Evolutionary conservation across 2,113 vertebrate genomes (phyloP).

Genomic region (Ia io): DNA sequence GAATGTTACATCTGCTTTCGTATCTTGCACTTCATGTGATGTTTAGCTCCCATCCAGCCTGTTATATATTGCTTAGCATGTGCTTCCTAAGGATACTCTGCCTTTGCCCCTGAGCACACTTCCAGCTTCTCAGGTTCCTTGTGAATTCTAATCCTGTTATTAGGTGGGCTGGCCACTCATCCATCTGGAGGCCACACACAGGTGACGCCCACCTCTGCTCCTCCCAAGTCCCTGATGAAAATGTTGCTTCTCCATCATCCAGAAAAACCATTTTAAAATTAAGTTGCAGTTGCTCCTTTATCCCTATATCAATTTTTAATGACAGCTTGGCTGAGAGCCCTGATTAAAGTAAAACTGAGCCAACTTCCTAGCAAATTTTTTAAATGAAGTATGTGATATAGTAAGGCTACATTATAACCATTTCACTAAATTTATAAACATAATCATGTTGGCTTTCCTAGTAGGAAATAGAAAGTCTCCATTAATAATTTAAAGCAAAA

Average conservation of each 20-base stretch:
- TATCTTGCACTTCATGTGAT: background rate
- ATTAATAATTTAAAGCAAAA: background rate
- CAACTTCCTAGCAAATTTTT: background rate
- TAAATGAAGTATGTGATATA: background rate
- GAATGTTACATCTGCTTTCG: background rate
- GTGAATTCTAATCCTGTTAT: background rate
- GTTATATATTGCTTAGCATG: background rate
- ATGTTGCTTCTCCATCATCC: background rate
- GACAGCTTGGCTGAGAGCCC: background rate
- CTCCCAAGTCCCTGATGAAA: background rate
- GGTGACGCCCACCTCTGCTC: too few species aligned
- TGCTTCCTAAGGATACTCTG: background rate
- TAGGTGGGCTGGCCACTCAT: background rate
- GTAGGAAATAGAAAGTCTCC: background rate
- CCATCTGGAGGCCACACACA: background rate
- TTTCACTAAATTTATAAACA: background rate
- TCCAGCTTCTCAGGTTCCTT: background rate
- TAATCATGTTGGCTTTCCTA: background rate
- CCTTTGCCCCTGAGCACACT: background rate
- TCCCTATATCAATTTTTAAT: background rate
- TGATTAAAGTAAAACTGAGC: background rate
- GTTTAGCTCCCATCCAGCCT: background rate
- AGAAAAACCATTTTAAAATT: background rate
- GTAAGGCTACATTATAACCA: background rate
- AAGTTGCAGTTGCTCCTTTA: background rate